Conservation (phyloP, 2,113 vertebrate species). For the Sarotherodon lohbergeri region DNA sequence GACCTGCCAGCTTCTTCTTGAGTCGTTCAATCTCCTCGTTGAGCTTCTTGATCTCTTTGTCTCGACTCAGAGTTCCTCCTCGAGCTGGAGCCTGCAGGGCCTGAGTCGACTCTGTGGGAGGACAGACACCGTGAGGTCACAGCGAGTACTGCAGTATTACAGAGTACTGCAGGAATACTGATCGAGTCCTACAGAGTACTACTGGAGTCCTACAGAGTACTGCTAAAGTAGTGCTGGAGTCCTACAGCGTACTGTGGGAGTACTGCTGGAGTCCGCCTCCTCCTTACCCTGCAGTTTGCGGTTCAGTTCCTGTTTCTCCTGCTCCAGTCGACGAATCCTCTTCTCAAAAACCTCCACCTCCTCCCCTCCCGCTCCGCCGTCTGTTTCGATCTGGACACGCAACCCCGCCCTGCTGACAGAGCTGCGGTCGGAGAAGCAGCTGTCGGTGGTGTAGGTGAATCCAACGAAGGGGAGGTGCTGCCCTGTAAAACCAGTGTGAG, state of each 20-base stretch:
- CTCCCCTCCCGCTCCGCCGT: slow-evolving; percentile 66
- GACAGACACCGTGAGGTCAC: neutral
- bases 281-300: slow-evolving; percentile 85
- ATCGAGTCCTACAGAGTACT: neutral
- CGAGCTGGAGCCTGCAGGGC: slow-evolving; percentile 80
- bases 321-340: slow-evolving; percentile 86
- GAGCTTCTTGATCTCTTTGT: slow-evolving; percentile 91
- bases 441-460: slow-evolving; percentile 94
- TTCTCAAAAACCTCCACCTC: slow-evolving; percentile 88
- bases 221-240: no score
- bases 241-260: neutral
- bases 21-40: slow-evolving; percentile 94
- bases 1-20: slow-evolving; percentile 91
- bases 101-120: slow-evolving; percentile 82
- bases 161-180: neutral
- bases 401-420: slow-evolving; percentile 60
- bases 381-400: slow-evolving; percentile 57
- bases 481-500: slow-evolving; percentile 91
- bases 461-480: slow-evolving; percentile 94
- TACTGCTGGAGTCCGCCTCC: neutral
- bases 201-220: neutral
- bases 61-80: slow-evolving; percentile 75
- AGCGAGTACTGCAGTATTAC: neutral
- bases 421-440: slow-evolving; percentile 86
- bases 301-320: slow-evolving; percentile 91